Conservation (phyloP, 2,113 vertebrate species). For the Choloepus hoffmanni region DNA sequence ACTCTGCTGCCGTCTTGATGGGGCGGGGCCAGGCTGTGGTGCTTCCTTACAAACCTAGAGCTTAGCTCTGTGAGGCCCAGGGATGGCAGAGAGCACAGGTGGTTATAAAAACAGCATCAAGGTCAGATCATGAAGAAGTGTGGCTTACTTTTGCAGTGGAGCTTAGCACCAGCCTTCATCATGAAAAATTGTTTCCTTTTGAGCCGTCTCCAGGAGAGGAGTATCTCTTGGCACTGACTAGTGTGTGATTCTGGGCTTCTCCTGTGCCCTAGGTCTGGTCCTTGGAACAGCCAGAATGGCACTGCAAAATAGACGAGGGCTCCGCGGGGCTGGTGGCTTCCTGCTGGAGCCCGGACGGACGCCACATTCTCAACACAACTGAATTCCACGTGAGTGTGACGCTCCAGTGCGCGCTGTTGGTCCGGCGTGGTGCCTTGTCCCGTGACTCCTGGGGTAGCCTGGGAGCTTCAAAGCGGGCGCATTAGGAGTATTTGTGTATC, state of each 20-base stretch:
- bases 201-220: background rate
- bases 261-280: constrained; percentile 93
- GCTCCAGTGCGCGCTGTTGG: constrained; percentile 76
- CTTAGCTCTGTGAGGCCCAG: background rate
- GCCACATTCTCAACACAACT: constrained; percentile 98
- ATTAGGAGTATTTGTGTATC: fast-evolving
- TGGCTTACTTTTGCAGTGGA: constrained; percentile 89
- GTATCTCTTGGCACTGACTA: fast-evolving
- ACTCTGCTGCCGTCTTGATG: too few species aligned
- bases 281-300: constrained; percentile 96
- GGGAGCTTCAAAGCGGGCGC: constrained; percentile 76
- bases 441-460: constrained; percentile 88
- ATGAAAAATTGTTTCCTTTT: background rate
- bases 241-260: background rate
- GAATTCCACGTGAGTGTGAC: constrained; percentile 97
- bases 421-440: constrained; percentile 89
- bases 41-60: background rate
- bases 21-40: too few species aligned
- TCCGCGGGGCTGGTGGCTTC: constrained; percentile 96
- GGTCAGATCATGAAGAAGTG: fast-evolving
- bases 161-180: constrained; percentile 91
- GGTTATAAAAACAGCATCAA: fast-evolving
- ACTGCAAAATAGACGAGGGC: constrained; percentile 98
- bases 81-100: too few species aligned
- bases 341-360: constrained; percentile 97